phyloP scores from a whole-genome alignment of 2,797 vertebrate species.

The Pogonophryne albipinna region DNA sequence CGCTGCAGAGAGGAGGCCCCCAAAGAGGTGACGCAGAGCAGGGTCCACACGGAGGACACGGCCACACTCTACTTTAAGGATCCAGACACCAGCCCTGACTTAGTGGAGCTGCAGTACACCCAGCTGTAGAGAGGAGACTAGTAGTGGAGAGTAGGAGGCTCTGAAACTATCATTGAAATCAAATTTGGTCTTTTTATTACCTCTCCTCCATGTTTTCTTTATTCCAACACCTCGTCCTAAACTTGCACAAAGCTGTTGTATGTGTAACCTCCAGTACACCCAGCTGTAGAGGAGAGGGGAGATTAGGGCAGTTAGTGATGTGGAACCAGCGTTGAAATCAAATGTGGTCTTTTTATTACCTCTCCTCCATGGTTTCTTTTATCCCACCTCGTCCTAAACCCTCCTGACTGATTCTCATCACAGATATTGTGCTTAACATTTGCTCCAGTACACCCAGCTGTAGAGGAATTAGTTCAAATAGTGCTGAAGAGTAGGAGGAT shows the following conservation, averaged over 20 bases:
- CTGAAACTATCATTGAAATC: constrained; percentile 80
- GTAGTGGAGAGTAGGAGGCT: constrained; percentile 47
- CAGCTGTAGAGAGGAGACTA: constrained; percentile 79
- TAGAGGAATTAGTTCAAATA: constrained; percentile 59
- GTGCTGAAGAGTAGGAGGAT: constrained; percentile 40
- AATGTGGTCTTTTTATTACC: too few species aligned
- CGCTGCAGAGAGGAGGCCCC: constrained; percentile 94
- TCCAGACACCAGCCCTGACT: constrained; percentile 85
- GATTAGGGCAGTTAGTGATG: too few species aligned
- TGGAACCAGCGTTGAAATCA: too few species aligned
- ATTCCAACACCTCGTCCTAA: constrained; percentile 10
- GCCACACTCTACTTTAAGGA: constrained; percentile 90
- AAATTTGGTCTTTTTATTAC: constrained; percentile 81
- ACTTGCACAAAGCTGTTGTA: too few species aligned
- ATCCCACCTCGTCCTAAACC: too few species aligned
- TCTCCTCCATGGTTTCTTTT: too few species aligned
- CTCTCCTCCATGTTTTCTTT: constrained; percentile 44
- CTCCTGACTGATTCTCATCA: constrained; percentile 31
- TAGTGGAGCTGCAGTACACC: constrained; percentile 88
- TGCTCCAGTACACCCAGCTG: constrained; percentile 86
- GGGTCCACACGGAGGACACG: constrained; percentile 79
- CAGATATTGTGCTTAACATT: too few species aligned
- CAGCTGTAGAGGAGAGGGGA: too few species aligned
- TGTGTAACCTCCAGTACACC: too few species aligned
- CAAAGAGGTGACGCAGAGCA: constrained; percentile 95